Base-by-base conservation (phyloP, 2,888 invertebrate species). In the Candidula unifasciata region DNA sequence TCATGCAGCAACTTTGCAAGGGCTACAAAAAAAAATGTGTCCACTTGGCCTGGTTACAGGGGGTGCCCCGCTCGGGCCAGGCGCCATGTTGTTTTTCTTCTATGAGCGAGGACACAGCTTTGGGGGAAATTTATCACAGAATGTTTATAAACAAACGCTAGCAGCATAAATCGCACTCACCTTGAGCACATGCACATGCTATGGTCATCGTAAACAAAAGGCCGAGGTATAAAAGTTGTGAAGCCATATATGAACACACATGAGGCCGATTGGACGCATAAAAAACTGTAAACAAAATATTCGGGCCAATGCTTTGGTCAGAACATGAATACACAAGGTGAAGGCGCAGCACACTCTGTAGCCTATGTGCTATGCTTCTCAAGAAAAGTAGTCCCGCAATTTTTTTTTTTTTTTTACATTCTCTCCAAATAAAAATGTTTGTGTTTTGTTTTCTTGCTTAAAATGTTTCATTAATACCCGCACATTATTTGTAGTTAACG, bases 221-320 rank as follows among this genome's bases (percentile, higher is more conserved):
- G 86, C 86, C 85, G 86, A 86, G 86, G 85, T 86, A 85, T 85
- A 86, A 82, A 85, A 85, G 85, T 82, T 81, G 85, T 85, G 86
- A 85, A 85, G 86, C 86, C 86, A 86, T 86, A 86, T 86, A 86
- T 85, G 85, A 86, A 85, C 83, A 85, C 86, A 86, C 86, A 86
- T 86, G 83, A 85, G 85, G 86, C 77, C 85, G 85, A 86, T 86
- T 82, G 85, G 83, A 80, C 83, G 84, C 86, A 85, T 85, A 84
- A 85, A 86, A 83, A 83, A 82, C 83, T 83, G 83, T 83, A 83
- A 83, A 83, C 83, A 83, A 83, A 83, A 79, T 83, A 78, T 78
- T 83, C 83, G 83, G 83, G 78, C 83, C 82, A 77, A 82, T 82
- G 82, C 82, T 82, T 82, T 82, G 80, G 84, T 86, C 73, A 82